Evolutionary conservation across 2,888 invertebrate genomes (phyloP), one percentile per base, ranked within the genome.

Genomic region (Yponomeuta evonymella): DNA sequence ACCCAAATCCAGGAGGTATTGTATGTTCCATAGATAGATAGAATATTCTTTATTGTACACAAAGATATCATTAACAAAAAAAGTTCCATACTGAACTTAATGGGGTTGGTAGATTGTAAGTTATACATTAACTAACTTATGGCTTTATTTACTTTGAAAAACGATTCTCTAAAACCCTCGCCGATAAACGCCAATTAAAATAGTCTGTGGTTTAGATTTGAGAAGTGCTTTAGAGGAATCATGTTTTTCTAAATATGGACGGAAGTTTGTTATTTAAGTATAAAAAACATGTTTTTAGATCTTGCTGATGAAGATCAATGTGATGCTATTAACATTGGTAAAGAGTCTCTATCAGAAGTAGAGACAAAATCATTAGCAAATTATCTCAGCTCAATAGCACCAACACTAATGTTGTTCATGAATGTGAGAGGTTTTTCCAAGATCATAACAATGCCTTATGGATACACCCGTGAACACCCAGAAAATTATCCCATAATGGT

Each of bases 401-500:
- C 79, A 23, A 76, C 82, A 43, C 77, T 87, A 74, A 80, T 90
- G 75, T 83, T 81, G 67, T 90, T 87, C 74, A 82, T 91, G 23
- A 85, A 88, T 77, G 33, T 91, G 1, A 84, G 80, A 77, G 84
- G 87, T n/a, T 89, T 83, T 80, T 81, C 80, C 48, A 80, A 77
- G 67, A 76, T 87, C 33, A 79, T 90, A 48, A 87, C 87, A 70
- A 77, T 87, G 68, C 91, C 91, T 5, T 88, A 84, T 81, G 84
- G 79, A 69, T 72, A 81, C 71, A 72, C 72, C 29, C 73, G 72
- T 63, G 72, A 76, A 65, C 70, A 75, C 70, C 76, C 83, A 48
- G 82, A 79, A 70, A 90, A 91, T 76, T 79, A 84, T 76, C 79
- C 83, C 70, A 77, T 90, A 72, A 73, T 88, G 79, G 91, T 90